Evolutionary conservation across 2,113 vertebrate genomes (phyloP).

Genomic region (Lagopus muta): DNA sequence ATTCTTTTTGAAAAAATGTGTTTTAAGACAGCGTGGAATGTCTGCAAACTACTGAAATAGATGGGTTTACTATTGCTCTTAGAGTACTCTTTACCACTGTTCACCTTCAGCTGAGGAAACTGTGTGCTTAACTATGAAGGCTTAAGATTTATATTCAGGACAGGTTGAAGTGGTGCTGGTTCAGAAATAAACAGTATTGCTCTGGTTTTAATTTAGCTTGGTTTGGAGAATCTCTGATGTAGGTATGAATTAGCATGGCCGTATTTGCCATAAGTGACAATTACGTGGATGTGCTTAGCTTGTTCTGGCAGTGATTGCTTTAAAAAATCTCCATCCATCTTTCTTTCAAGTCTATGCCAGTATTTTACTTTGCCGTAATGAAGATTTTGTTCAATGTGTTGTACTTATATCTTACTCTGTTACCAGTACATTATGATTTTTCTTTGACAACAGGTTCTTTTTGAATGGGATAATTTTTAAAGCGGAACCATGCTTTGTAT

Average conservation of each 20-base stretch:
- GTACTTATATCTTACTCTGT: neutral
- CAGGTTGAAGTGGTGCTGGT: neutral
- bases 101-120: neutral
- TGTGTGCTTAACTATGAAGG: neutral
- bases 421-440: neutral
- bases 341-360: neutral
- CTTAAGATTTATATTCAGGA: neutral
- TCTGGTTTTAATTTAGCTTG: neutral
- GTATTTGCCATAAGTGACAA: neutral
- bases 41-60: neutral
- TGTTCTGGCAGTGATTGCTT: neutral
- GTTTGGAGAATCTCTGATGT: neutral
- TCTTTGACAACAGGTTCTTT: neutral
- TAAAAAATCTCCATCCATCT: neutral
- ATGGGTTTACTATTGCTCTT: neutral
- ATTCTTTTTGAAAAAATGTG: neutral
- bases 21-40: neutral
- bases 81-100: neutral
- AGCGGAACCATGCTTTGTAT: neutral
- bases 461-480: neutral
- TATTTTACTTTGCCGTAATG: neutral
- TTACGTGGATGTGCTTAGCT: neutral
- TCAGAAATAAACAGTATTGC: neutral
- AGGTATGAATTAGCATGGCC: neutral
- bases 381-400: neutral